Evolutionary conservation across 2,888 invertebrate species (phyloP).

Genomic region (Drosophila affinis): DNA sequence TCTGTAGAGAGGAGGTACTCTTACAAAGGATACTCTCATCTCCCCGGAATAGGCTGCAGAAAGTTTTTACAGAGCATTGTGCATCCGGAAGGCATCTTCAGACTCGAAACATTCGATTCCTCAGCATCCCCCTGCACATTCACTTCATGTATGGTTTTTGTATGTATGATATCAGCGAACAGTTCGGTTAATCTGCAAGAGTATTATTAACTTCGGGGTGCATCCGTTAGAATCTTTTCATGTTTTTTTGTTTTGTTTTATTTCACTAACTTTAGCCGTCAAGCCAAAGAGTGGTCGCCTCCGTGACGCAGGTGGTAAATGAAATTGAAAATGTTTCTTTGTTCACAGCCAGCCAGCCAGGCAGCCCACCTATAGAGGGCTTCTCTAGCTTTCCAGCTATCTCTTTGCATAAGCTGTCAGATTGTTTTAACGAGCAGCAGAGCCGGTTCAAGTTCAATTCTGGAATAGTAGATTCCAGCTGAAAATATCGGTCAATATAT

Average conservation of each 20-base stretch:
- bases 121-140: too few species aligned
- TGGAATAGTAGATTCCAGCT: background rate
- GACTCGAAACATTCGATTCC: too few species aligned
- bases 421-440: constrained; percentile 13
- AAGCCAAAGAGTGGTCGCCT: constrained; percentile 29
- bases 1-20: background rate
- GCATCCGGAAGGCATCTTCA: too few species aligned
- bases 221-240: background rate
- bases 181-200: background rate
- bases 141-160: too few species aligned
- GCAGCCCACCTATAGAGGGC: background rate
- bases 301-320: constrained; percentile 63
- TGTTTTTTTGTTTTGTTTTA: constrained; percentile 12
- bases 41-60: too few species aligned
- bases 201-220: background rate
- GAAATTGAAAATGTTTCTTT: constrained; percentile 58
- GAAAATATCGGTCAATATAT: constrained; percentile 5
- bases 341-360: background rate
- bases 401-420: constrained; percentile 21
- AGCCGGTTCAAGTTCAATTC: background rate
- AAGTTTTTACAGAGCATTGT: too few species aligned
- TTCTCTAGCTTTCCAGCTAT: background rate
- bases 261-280: constrained; percentile 50
- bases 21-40: background rate
- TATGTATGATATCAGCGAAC: too few species aligned